Base-by-base conservation (phyloP, 2,888 invertebrate genomes). In the Spilarctia lutea region DNA sequence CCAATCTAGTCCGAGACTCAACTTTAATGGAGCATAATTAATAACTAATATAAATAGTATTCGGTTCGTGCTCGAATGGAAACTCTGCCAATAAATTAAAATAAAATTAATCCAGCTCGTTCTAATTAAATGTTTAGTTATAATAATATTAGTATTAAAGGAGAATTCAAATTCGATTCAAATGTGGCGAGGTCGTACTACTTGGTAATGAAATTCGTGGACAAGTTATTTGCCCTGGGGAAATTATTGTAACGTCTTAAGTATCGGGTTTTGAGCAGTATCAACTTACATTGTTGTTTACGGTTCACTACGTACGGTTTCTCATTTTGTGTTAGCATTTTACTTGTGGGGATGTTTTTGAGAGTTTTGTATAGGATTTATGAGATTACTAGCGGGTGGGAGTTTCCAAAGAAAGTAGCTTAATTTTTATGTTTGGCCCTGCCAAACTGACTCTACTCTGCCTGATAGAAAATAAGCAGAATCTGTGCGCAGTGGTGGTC, bases 131-230 rank as follows among this genome's bases (percentile, higher is more conserved):
- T 48, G 7, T 71, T 45, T 30, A 71, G 71, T 10, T 56, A 63
- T 48, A 33, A 63, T 48, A 33, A 45, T 68, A 68, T 48, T 48
- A 30, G 2, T 33, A 48, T 7, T 1, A 45, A 48, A 48, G 20
- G 16, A 45, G 11, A 48, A 20, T 45, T 45, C 8, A 33, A 68
- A 68, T 48, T 33, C 48, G 48, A 33, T 48, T 30, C 68, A 48
- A 68, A 27, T 33, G 24, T 48, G 18, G 24, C 68, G 68, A 30
- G 24, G 33, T 42, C 39, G 65, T 75, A 73, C 65, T 76, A 74
- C 69, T 67, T 75, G 72, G 74, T 80, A 79, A 80, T 84, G 79
- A 84, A 84, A 82, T 82, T 83, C 77, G 78, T 75, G 85, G 75
- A 68, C 80, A 82, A 77, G 66, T 78, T 71, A 65, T 68, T 27